Conservation (phyloP, 2,888 invertebrate species). For the Melanargia galathea region DNA sequence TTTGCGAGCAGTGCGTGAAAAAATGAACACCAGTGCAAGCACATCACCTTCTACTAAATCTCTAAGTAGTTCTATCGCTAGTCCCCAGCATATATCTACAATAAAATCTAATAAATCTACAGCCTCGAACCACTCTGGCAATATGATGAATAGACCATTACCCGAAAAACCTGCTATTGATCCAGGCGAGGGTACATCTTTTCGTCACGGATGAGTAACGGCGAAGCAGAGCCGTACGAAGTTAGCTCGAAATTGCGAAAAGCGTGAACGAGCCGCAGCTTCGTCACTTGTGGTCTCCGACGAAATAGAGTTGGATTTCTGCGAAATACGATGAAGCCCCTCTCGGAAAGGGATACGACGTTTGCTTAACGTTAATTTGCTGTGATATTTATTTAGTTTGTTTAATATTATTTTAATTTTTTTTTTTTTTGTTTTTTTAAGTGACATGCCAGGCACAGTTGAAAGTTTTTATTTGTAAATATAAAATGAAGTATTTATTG, state of each 20-base stretch:
- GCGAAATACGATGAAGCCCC: constrained; percentile 40
- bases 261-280: constrained; percentile 30
- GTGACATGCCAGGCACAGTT: constrained; percentile 59
- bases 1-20: constrained; percentile 83
- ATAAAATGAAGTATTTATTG: constrained; percentile 52
- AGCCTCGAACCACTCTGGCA: constrained; percentile 71
- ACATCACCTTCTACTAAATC: constrained; percentile 49
- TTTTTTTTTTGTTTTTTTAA: too few relatives aligned
- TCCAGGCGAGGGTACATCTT: constrained; percentile 71
- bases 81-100: constrained; percentile 54
- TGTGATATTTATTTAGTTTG: constrained; percentile 76
- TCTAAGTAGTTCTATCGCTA: constrained; percentile 47
- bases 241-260: constrained; percentile 12
- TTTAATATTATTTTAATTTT: constrained; percentile 62
- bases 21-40: constrained; percentile 58
- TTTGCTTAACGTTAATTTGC: constrained; percentile 65
- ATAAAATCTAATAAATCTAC: constrained; percentile 59
- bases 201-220: constrained; percentile 54
- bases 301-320: constrained; percentile 44
- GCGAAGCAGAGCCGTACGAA: constrained; percentile 29
- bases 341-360: constrained; percentile 37
- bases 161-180: constrained; percentile 83
- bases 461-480: constrained; percentile 61
- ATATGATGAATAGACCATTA: constrained; percentile 86
- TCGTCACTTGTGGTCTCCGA: constrained; percentile 22